Percentiles rank a stretch among this genome's conserved stretches.
These are phyloP conservation scores for Danaus plexippus DNA, from an alignment of 1,140 invertebrate genomes.

Conservation along the genomic window DNA sequence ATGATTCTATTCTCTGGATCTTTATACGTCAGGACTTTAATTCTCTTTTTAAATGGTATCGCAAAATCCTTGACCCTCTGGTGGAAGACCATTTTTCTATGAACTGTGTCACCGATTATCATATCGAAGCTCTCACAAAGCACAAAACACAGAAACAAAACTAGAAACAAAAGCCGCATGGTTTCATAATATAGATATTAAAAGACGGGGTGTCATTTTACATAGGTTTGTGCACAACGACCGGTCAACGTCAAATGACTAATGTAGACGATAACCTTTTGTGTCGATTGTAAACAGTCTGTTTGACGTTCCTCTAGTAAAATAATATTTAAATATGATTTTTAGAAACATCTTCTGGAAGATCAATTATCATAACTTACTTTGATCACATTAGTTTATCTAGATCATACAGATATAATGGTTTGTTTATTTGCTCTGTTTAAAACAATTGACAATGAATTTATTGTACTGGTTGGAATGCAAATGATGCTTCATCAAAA, in stretches of 20 bases:
- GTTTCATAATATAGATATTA: constrained; percentile 32
- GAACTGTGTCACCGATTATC: constrained; percentile 61
- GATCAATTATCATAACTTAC: no score
- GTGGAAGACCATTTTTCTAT: constrained; percentile 66
- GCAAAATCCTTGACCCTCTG: constrained; percentile 63
- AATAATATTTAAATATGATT: constrained; percentile 14
- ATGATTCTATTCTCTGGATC: constrained; percentile 61
- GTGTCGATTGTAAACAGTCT: constrained; percentile 16
- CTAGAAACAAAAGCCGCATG: constrained; percentile 46
- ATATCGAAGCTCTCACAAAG: constrained; percentile 49
- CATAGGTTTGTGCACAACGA: constrained; percentile 24
- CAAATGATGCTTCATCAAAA: constrained; percentile 13
- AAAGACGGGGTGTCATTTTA: constrained; percentile 28
- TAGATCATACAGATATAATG: no score
- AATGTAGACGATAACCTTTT: constrained; percentile 45
- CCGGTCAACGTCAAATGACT: constrained; percentile 34
- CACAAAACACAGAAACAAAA: constrained; percentile 35
- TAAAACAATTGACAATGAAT: constrained; percentile 32
- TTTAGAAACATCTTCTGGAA: no score
- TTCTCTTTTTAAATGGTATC: constrained; percentile 64
- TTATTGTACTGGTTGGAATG: constrained; percentile 23
- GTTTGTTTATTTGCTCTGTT: constrained; percentile 7
- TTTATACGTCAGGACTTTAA: constrained; percentile 49
- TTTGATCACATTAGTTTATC: no score
- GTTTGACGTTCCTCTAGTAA: constrained; percentile 11